Evolutionary conservation across 1,140 invertebrate species (phyloP).

Genomic region (Drosophila azteca): DNA sequence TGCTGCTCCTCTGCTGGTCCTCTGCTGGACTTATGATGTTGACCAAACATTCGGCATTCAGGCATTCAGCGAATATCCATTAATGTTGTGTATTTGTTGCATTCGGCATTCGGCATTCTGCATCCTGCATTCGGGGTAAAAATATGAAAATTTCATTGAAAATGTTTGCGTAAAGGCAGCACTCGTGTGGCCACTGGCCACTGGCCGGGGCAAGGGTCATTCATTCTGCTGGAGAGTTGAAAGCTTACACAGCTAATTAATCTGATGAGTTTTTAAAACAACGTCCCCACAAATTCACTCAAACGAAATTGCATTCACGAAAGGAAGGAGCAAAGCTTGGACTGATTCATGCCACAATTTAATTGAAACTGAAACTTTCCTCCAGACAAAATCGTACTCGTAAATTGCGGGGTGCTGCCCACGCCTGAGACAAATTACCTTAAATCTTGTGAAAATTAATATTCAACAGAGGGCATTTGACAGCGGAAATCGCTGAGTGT

Average conservation of each 20-base stretch:
- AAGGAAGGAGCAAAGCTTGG: background rate
- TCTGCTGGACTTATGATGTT: constrained; percentile 19
- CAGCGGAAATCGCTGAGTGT: constrained; percentile 69
- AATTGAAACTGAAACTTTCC: constrained; percentile 52
- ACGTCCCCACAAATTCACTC: constrained; percentile 2
- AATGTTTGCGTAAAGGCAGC: constrained; percentile 19
- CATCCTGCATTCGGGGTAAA: background rate
- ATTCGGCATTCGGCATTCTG: background rate
- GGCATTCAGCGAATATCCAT: constrained; percentile 14
- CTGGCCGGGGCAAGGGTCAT: constrained; percentile 11
- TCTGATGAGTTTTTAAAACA: constrained; percentile 33
- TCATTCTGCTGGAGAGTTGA: constrained; percentile 30
- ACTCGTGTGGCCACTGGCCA: background rate
- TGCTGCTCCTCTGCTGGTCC: too few species aligned
- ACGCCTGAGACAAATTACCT: constrained; percentile 67
- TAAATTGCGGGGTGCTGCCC: constrained; percentile 30
- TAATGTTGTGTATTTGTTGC: constrained; percentile 32
- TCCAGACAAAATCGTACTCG: constrained; percentile 36
- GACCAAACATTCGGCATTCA: constrained; percentile 35
- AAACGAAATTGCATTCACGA: background rate
- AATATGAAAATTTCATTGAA: constrained; percentile 32
- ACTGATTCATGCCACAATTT: constrained; percentile 40
- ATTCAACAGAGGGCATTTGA: constrained; percentile 38
- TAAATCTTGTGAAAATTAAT: constrained; percentile 67
- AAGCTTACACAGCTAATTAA: constrained; percentile 55